A percentile compares a stretch with the other conserved stretches of the same genome.
These are phyloP conservation scores for Patella vulgata DNA, from an alignment of 1,140 invertebrate genomes.

Conservation along the genomic window DNA sequence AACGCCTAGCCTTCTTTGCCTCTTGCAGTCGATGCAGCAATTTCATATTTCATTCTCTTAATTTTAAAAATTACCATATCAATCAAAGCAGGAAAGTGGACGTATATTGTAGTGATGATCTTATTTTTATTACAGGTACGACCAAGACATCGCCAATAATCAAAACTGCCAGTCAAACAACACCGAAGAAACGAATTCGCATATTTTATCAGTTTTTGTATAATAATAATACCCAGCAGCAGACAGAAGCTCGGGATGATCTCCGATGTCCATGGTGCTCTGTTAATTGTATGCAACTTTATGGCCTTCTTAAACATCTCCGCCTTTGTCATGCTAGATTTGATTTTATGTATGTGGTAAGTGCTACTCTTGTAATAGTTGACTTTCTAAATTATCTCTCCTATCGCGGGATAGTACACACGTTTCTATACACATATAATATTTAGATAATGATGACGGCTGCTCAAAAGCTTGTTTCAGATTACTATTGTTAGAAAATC, in stretches of 20 bases:
- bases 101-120: no score
- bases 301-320: constrained; percentile 91
- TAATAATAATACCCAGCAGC: constrained; percentile 93
- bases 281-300: constrained; percentile 86
- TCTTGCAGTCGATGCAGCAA: no score
- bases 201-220: constrained; percentile 97
- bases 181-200: constrained; percentile 68
- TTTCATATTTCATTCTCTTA: no score
- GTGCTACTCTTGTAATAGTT: constrained; percentile 48
- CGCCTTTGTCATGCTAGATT: constrained; percentile 94
- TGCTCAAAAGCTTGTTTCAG: no score
- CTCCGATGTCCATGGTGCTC: constrained; percentile 95
- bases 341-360: constrained; percentile 90
- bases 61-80: no score
- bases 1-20: no score
- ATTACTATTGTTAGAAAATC: no score
- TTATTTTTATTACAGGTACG: constrained; percentile 5
- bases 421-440: background rate
- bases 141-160: constrained; percentile 13
- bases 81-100: no score
- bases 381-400: background rate
- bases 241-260: constrained; percentile 93
- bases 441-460: background rate
- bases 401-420: background rate
- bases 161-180: constrained; percentile 41